Evolutionary conservation across 2,888 invertebrate genomes (phyloP).

Genomic region (Zonitis immaculata): DNA sequence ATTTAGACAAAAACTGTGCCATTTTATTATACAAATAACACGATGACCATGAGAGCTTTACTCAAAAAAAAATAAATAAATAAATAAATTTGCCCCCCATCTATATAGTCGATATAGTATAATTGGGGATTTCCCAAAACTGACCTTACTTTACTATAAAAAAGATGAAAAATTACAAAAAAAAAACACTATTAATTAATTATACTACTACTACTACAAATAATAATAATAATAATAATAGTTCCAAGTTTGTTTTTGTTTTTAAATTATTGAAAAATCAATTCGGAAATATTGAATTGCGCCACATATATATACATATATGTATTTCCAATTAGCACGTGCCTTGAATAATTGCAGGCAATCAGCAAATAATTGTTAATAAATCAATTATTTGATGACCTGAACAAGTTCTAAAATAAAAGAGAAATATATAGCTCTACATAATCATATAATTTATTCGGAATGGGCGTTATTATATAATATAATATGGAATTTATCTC

Average conservation of each 20-base stretch:
- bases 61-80: no score
- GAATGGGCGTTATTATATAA: no score
- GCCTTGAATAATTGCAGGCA: not conserved
- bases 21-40: not conserved
- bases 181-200: no score
- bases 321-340: not conserved
- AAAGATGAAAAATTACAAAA: not conserved
- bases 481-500: no score
- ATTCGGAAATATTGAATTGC: not conserved
- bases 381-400: not conserved
- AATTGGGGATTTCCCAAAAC: not conserved
- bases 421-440: no score
- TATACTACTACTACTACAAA: no score
- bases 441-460: no score
- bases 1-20: not conserved
- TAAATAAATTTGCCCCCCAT: no score
- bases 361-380: not conserved
- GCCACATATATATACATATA: no score
- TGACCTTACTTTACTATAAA: not conserved
- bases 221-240: not conserved
- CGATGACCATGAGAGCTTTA: not conserved
- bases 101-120: no score
- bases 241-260: no score
- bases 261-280: not conserved
- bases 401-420: not conserved